phyloP scores from a whole-genome alignment of 2,797 vertebrate genomes.

The Hypotaenidia philippensis region DNA sequence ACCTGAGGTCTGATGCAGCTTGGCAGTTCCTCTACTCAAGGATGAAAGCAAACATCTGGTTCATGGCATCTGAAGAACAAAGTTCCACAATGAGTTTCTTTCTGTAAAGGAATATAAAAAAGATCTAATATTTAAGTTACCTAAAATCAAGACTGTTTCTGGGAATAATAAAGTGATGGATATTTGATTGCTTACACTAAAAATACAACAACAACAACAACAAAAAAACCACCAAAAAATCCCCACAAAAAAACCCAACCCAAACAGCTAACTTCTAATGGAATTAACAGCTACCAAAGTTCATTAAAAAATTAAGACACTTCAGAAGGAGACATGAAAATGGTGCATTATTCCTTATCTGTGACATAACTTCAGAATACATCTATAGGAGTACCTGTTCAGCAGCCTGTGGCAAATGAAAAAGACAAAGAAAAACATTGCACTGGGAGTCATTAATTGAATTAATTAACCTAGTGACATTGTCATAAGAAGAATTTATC shows the following conservation, averaged over 20 bases:
- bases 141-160: neutral
- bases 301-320: neutral
- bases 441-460: conserved; percentile 77
- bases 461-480: conserved; percentile 82
- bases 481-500: conserved; percentile 79
- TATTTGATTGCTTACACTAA: neutral
- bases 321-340: neutral
- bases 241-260: too few species aligned
- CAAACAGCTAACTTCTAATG: neutral
- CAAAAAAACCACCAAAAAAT: neutral
- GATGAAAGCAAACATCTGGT: neutral
- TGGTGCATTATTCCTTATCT: neutral
- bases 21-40: neutral
- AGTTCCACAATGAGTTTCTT: neutral
- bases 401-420: conserved; percentile 72
- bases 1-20: neutral
- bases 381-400: conserved; percentile 65
- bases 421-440: conserved; percentile 74
- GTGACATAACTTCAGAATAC: conserved; percentile 10
- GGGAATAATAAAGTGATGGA: neutral
- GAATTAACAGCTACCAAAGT: neutral
- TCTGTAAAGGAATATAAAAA: neutral
- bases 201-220: neutral
- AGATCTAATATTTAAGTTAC: neutral
- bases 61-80: neutral